phyloP scores from a whole-genome alignment of 2,797 vertebrate genomes.

The Hippopotamyrus pictus region DNA sequence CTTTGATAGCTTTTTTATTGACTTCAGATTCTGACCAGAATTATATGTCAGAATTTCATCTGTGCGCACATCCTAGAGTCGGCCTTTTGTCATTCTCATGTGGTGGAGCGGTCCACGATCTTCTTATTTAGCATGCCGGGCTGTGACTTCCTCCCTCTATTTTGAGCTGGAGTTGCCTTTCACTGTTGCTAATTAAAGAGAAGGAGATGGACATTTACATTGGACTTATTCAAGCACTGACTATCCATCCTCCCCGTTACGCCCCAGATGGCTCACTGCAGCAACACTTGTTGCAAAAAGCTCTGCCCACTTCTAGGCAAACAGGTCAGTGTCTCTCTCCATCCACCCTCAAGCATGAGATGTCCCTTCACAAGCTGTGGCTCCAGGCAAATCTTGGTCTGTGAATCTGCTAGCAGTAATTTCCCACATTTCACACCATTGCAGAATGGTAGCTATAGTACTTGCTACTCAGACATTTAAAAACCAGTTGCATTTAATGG shows the following conservation, averaged over 20 bases:
- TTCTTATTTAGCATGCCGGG: background rate
- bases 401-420: background rate
- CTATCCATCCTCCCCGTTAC: background rate
- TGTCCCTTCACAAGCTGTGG: conserved; percentile 12
- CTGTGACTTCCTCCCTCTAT: background rate
- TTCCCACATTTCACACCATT: background rate
- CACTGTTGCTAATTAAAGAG: background rate
- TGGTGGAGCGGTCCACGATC: background rate
- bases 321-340: background rate
- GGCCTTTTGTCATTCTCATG: background rate
- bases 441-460: background rate
- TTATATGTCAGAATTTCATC: background rate
- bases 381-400: background rate
- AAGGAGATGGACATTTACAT: background rate
- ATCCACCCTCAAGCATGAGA: background rate
- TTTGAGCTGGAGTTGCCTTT: background rate
- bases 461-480: background rate
- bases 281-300: background rate
- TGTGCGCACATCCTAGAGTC: background rate
- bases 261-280: background rate
- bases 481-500: background rate
- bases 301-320: background rate
- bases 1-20: background rate
- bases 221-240: background rate
- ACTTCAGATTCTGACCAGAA: background rate